These are phyloP conservation scores for Cyclopterus lumpus DNA, from an alignment of 2,797 vertebrate species.

Conservation along the genomic window DNA sequence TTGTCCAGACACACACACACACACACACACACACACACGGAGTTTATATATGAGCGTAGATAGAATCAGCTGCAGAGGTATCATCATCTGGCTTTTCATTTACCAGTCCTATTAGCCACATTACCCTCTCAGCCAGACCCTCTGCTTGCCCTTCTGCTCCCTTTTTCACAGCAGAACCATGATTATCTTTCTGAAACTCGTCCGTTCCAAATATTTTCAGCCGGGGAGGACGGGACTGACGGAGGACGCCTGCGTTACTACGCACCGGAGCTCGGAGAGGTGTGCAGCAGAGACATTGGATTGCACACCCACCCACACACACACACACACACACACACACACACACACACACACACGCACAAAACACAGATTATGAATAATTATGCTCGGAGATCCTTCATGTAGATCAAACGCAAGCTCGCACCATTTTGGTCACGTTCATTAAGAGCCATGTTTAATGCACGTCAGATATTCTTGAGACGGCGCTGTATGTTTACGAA, in stretches of 20 bases:
- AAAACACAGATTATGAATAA: slow-evolving; percentile 72
- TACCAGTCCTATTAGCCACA: slow-evolving; percentile 70
- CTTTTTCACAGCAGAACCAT: slow-evolving; percentile 55
- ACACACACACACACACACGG: slow-evolving; percentile 26
- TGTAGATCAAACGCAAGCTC: slow-evolving; percentile 76
- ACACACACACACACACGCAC: slow-evolving; percentile 48
- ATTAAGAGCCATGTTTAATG: slow-evolving; percentile 82
- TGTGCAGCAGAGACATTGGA: slow-evolving; percentile 22
- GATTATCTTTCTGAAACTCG: slow-evolving; percentile 56
- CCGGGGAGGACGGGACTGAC: slow-evolving; percentile 30
- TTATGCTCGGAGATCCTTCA: slow-evolving; percentile 72
- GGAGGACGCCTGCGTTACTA: slow-evolving; percentile 40
- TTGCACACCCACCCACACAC: too few species aligned
- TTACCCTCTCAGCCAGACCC: slow-evolving; percentile 72
- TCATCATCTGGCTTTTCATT: slow-evolving; percentile 75
- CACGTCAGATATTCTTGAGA: slow-evolving; percentile 72
- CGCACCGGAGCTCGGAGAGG: slow-evolving; percentile 31
- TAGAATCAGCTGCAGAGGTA: slow-evolving; percentile 58
- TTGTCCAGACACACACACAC: slow-evolving; percentile 23
- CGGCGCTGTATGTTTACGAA: slow-evolving; percentile 58
- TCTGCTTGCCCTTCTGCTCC: slow-evolving; percentile 69
- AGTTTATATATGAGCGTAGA: slow-evolving; percentile 45
- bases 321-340: too few species aligned
- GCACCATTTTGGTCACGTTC: slow-evolving; percentile 68
- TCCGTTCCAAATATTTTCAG: slow-evolving; percentile 62